Evolutionary conservation across 1,140 invertebrate genomes (phyloP), one percentile per base, ranked within the genome.

Genomic region (Halotydeus destructor): DNA sequence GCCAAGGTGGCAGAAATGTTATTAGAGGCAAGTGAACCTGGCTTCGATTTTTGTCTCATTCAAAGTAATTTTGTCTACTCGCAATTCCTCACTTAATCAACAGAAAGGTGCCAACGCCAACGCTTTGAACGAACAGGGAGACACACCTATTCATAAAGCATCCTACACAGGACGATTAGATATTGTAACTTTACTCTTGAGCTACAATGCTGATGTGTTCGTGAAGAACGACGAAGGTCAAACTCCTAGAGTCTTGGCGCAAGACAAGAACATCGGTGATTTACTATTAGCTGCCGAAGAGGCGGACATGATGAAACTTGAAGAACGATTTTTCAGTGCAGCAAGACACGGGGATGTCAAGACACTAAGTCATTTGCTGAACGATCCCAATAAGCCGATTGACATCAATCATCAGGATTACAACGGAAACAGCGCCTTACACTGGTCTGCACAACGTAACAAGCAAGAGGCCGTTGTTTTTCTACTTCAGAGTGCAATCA

Each of bases 351-450:
- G 71, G 6, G 57, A 67, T 38, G 46, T 71, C 9, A 61, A 68
- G 0, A 55, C 55, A n/a, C 55, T 74, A 19, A 65, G 68, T 49
- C 54, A 63, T 16, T 37, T 43, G 19, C 21, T 48, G 1, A 44
- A 45, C 18, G 38, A 44, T 30, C 9, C 30, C 8, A 39, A 18
- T 22, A 45, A 35, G 24, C 38, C 37, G 6, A 18, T 48, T 27
- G 22, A 45, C 30, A 40, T 48, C 12, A 45, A 46, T 33, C 42
- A 39, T 43, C n/a, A 32, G 8, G 69, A 71, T 50, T 51, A 50
- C 26, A 58, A 66, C 49, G 75, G 75, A 3, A 77, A 77, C 57
- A 70, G 72, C 5, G 69, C 70, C 18, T 56, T 78, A 3, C 75
- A 78, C 52, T 69, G 68, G 47, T 71, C 71, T 8, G 65, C 74